These are phyloP conservation scores for Prunella strophiata DNA, from an alignment of 2,797 vertebrate species.

Conservation along the genomic window DNA sequence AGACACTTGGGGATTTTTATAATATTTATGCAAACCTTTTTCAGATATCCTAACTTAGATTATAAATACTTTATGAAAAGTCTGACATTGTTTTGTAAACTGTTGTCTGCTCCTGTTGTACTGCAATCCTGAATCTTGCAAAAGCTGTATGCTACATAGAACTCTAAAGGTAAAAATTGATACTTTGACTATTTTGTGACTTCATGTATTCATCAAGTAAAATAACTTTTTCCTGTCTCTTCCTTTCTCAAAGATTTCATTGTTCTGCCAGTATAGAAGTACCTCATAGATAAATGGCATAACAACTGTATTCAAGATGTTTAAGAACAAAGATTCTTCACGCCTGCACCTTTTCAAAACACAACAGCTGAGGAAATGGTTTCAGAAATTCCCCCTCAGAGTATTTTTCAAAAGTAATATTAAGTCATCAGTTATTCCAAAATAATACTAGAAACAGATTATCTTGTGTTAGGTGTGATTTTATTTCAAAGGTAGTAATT, in stretches of 20 bases:
- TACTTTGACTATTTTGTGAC: neutral
- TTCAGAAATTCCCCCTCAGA: neutral
- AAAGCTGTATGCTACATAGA: neutral
- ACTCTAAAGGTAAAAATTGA: neutral
- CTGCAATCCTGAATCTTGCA: neutral
- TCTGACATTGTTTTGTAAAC: neutral
- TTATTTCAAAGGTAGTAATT: neutral
- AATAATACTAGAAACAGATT: neutral
- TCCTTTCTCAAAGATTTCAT: neutral
- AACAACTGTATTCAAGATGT: neutral
- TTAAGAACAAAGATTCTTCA: neutral
- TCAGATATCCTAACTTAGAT: neutral
- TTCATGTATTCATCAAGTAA: neutral
- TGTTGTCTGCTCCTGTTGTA: neutral
- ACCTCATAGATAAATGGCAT: neutral
- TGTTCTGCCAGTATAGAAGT: neutral
- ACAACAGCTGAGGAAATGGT: rapidly evolving
- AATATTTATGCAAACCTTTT: neutral
- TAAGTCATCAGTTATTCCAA: neutral
- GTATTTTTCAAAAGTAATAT: neutral
- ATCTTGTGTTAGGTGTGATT: neutral
- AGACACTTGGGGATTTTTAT: neutral
- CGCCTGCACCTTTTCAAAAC: neutral
- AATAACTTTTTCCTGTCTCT: neutral
- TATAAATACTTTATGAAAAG: neutral